A percentile compares a stretch with the other conserved stretches of the same genome.
phyloP scores from a whole-genome alignment of 2,113 vertebrate species.

The Pomatorhinus ruficollis region DNA sequence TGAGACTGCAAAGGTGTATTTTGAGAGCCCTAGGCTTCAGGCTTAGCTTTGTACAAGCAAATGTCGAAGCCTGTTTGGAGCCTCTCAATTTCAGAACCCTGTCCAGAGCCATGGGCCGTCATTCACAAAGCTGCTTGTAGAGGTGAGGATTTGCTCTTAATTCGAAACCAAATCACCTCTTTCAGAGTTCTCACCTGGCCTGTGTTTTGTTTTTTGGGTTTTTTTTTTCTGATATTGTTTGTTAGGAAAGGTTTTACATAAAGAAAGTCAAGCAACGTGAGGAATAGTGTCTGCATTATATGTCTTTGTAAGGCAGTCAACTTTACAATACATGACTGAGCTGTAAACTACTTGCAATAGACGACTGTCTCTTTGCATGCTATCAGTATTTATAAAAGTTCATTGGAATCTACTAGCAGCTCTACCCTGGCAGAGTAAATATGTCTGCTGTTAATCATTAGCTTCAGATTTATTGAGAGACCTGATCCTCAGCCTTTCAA shows the following conservation, averaged over 20 bases:
- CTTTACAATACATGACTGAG: neutral
- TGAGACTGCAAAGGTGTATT: neutral
- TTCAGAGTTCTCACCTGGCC: neutral
- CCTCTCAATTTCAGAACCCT: neutral
- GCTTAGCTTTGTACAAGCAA: neutral
- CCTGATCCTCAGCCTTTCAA: neutral
- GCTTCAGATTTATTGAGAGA: neutral
- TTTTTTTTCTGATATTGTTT: neutral
- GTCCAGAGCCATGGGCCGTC: neutral
- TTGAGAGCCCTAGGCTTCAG: neutral
- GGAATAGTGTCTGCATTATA: neutral
- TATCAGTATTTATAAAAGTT: neutral
- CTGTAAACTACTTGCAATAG: neutral
- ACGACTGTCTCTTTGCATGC: neutral
- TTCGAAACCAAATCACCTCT: neutral
- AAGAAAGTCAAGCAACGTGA: neutral
- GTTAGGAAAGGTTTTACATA: neutral
- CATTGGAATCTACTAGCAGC: neutral
- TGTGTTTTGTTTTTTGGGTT: neutral
- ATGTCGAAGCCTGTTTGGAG: neutral
- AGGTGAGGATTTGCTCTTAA: neutral
- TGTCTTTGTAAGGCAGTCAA: neutral
- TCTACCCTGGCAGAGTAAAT: conserved; percentile 23
- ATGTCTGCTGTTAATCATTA: conserved; percentile 47
- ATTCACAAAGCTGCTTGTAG: neutral